Percentiles rank a stretch among this genome's conserved stretches.
phyloP scores from a whole-genome alignment of 30 jellyfish, hydroid and myxozoan species.

The Pseudorhiza aurosa region DNA sequence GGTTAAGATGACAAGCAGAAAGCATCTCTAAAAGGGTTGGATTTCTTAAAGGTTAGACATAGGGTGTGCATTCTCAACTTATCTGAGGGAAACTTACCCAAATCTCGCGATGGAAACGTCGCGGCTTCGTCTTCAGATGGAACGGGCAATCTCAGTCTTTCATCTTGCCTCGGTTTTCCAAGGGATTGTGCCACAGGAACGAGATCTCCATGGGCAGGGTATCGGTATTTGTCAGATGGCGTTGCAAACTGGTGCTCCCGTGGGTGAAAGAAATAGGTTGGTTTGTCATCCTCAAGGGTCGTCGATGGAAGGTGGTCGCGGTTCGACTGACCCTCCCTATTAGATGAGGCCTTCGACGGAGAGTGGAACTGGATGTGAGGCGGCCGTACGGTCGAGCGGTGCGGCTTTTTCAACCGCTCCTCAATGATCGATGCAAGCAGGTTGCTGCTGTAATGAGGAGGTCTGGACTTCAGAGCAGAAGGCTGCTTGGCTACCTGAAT shows the following conservation, averaged over 20 bases:
- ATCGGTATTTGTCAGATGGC: not conserved
- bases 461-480: not conserved
- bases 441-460: constrained; percentile 19
- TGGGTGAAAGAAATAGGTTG: constrained; percentile 62
- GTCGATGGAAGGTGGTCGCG: not conserved
- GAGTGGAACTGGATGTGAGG: constrained; percentile 63
- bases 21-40: too few species aligned
- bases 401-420: constrained; percentile 5
- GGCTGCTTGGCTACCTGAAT: constrained; percentile 1
- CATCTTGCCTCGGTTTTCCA: constrained; percentile 75
- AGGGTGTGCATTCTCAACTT: too few species aligned
- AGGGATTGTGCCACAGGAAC: constrained; percentile 73
- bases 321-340: not conserved
- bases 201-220: constrained; percentile 64
- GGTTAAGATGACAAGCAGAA: too few species aligned
- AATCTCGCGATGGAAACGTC: not conserved
- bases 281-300: not conserved
- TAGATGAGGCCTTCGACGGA: constrained; percentile 21
- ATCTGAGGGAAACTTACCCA: too few species aligned
- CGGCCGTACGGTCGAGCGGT: constrained; percentile 66
- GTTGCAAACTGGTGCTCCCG: constrained; percentile 1
- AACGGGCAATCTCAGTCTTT: constrained; percentile 54
- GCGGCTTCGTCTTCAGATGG: constrained; percentile 28
- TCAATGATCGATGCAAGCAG: constrained; percentile 46
- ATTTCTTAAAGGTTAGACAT: too few species aligned